phyloP scores from a whole-genome alignment of 1,140 invertebrate genomes.

The Caerostris extrusa region DNA sequence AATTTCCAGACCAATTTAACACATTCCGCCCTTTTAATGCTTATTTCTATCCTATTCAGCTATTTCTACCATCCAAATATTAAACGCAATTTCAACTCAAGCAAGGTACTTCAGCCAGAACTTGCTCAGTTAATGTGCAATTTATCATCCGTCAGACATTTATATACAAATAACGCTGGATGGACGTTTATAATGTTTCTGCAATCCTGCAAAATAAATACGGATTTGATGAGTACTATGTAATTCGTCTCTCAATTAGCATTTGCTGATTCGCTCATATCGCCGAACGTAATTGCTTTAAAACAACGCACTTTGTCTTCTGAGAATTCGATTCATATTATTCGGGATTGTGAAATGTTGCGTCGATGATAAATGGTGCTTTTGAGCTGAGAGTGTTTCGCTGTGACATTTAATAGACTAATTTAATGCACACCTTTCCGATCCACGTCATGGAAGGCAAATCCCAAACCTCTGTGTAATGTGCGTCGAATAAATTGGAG shows the following conservation, averaged over 20 bases:
- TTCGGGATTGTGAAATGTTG: slow-evolving; percentile 36
- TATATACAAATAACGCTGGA: not conserved
- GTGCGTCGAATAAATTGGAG: not conserved
- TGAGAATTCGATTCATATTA: slow-evolving; percentile 24
- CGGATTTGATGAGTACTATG: slow-evolving; percentile 30
- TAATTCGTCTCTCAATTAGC: slow-evolving; percentile 71
- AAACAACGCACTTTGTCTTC: slow-evolving; percentile 64
- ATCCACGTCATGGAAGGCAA: not conserved
- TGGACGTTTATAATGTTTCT: not conserved
- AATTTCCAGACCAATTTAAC: not conserved
- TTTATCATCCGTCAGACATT: slow-evolving; percentile 51
- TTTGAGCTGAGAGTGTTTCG: slow-evolving; percentile 15
- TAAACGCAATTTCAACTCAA: slow-evolving; percentile 36
- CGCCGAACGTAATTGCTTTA: slow-evolving; percentile 63
- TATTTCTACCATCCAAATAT: slow-evolving; percentile 47
- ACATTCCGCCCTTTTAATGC: not conserved
- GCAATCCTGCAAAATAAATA: slow-evolving; percentile 33
- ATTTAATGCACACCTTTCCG: slow-evolving; percentile 10
- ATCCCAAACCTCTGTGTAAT: not conserved
- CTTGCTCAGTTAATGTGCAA: slow-evolving; percentile 51
- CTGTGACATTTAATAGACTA: slow-evolving; percentile 32
- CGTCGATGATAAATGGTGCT: slow-evolving; percentile 35
- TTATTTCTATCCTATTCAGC: slow-evolving; percentile 28
- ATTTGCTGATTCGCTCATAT: slow-evolving; percentile 66
- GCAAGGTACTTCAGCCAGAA: slow-evolving; percentile 44